Percentiles rank a stretch among this genome's conserved stretches.
These are phyloP conservation scores for Aphelenchoides avenae DNA, from an alignment of 1,140 invertebrate genomes.

Conservation along the genomic window DNA sequence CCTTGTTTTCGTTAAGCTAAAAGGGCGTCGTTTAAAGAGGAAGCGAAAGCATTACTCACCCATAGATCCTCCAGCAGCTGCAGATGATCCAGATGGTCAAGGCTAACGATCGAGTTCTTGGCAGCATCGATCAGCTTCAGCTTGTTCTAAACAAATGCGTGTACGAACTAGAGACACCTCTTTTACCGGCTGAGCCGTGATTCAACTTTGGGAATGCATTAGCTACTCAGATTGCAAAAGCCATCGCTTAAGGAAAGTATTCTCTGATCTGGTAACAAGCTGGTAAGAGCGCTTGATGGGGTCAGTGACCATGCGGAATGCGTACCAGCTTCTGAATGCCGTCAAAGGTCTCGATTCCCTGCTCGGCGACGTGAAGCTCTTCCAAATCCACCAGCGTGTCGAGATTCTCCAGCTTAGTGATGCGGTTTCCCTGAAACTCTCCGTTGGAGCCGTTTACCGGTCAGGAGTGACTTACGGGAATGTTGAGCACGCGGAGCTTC, in stretches of 20 bases:
- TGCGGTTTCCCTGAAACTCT: slow-evolving; percentile 73
- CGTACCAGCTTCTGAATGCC: slow-evolving; percentile 66
- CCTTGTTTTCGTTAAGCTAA: too few species aligned
- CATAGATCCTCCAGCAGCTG: slow-evolving; percentile 84
- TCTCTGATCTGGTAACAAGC: too few species aligned
- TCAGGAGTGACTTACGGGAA: slow-evolving; percentile 67
- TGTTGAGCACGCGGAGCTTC: slow-evolving; percentile 75
- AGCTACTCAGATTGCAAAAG: background rate
- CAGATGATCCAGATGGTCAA: slow-evolving; percentile 56
- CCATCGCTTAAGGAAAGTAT: too few species aligned
- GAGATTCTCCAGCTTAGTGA: slow-evolving; percentile 81
- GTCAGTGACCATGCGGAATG: too few species aligned
- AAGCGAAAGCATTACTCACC: too few species aligned
- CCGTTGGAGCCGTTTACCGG: background rate
- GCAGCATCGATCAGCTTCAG: slow-evolving; percentile 11
- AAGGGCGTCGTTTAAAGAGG: too few species aligned
- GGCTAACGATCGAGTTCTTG: slow-evolving; percentile 9
- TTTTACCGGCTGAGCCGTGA: too few species aligned
- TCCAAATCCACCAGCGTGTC: slow-evolving; percentile 71
- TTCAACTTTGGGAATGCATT: background rate
- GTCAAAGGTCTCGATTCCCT: slow-evolving; percentile 72
- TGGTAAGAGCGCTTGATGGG: too few species aligned
- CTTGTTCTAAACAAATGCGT: slow-evolving; percentile 4
- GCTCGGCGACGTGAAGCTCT: slow-evolving; percentile 87
- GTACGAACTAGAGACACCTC: background rate